Base-by-base conservation (phyloP, 2,113 vertebrate genomes). In the Blennius ocellaris region DNA sequence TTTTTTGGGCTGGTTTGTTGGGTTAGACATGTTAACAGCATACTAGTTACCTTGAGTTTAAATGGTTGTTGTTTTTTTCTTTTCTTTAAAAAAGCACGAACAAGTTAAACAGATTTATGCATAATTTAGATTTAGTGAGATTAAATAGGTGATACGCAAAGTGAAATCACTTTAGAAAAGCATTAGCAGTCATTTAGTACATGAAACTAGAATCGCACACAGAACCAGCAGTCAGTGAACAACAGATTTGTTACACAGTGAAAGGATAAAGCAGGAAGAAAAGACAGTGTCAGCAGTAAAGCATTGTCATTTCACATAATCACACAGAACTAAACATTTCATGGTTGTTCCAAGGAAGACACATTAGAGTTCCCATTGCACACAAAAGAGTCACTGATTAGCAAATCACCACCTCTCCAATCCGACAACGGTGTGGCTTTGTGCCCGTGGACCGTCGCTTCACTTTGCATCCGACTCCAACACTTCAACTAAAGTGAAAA, bases 21-120 rank as follows among this genome's bases (percentile, higher is more conserved):
- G 82, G 87, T 91, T 92, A 92, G 85, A 87, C 73, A 91, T 80
- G 83, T 92, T 89, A 91, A 87, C 75, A 92, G 66, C 84, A 89
- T 69, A 88, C 87, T 92, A 89, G 85, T 93, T 90, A 93, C 80
- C 82, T 86, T 82, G 67, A 77, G 82, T 90, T 94, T 92, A 93
- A 88, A 84, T 89, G 71, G 73, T 65, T 30, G 21, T 30, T 30
- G 21, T 30, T 30, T 2, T 30, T 30, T 30, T 30, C 4, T 30
- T 77, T 83, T 88, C 54, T 48, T 21, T n/a, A 11, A 56, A 80
- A 80, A 88, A 76, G 58, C 7, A 73, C 73, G 70, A 50, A 69
- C 52, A 87, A 63, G 88, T 93, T 93, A 92, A 93, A 89, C 80
- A 92, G 87, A 90, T 94, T 94, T 93, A 94, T 93, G 86, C 90